Base-by-base conservation (phyloP, 2,113 vertebrate species). In the Anolis carolinensis region DNA sequence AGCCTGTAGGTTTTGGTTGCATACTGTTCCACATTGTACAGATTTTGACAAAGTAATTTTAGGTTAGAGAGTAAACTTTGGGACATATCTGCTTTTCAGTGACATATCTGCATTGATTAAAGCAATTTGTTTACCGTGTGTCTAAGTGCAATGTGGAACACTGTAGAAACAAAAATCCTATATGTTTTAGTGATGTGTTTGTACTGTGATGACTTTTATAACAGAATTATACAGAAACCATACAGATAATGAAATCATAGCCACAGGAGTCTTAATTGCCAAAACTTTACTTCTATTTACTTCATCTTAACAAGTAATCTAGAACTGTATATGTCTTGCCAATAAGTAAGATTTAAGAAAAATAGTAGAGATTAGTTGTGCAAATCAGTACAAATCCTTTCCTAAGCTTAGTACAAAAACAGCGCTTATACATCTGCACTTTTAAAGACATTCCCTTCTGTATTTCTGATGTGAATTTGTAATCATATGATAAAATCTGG, bases 401-500 rank as follows among this genome's bases (percentile, higher is more conserved):
- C 3, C 27, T n/a, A 70, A 77, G 23, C 39, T 39, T 44, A 72
- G 52, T 30, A 27, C 44, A 16, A 36, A 8, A 63, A 27, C 14
- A 63, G 36, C 63, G 36, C 13, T 72, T 78, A 25, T 21, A 71
- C 63, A 68, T 32, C 80, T 81, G 63, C 0, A 1, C 44, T 81
- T 30, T 89, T n/a, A 87, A 82, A 91, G 79, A 55, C 55, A 44
- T 91, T 34, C 39, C 82, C 48, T 87, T 23, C 63, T 67, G 32
- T 30, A 48, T 27, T 81, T 79, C 62, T 32, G 36, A 78, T 89
- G 20, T 50, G n/a, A 50, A 77, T 87, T 89, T 94, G 90, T 71
- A 81, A 44, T 70, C 87, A 63, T 14, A 27, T 85, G 90, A 86
- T 72, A 85, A 86, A 55, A 89, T 87, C 83, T 90, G 21, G 25